Evolutionary conservation across 2,888 invertebrate species (phyloP), one percentile per base, ranked within the genome.

Genomic region (Clusia tigrina): DNA sequence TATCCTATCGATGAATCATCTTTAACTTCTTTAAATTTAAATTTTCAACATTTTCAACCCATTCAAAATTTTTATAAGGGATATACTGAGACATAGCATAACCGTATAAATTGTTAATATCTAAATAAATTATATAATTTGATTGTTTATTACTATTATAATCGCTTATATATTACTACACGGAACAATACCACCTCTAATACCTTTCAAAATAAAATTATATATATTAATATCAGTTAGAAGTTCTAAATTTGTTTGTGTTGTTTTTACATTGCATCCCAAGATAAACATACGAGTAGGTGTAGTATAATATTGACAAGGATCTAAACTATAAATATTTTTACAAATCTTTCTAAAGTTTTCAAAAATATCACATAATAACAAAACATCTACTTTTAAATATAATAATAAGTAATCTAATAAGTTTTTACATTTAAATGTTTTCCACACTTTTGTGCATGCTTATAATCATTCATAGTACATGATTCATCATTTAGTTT

Each of bases 161-260:
- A 2, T 78, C 80, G 62, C 69, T 67, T 2, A 72, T 71, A 68
- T 78, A 72, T 78, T 73, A 12, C 63, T 68, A 58, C 78, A 78
- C 66, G 78, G 74, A 23, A 70, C 71, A 15, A 81, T 60, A 10
- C 78, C 77, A 2, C 76, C 79, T 25, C 77, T 62, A 58, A 81
- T 74, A 2, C 77, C 76, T 32, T 63, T 67, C 62, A 73, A 71
- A 25, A 79, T 60, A 67, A 81, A 78, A 24, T 74, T 56, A 54
- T 77, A 22, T 74, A 76, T 80, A 59, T 78, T 74, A n/a, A 77
- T 66, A 62, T 83, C 79, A 1, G 74, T 76, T 25, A 81, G 61
- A 5, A 82, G 59, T 60, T 80, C 74, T 22, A 82, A 54, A 55
- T 75, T 58, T 12, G 80, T 62, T 46, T 68, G 54, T 0, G 78